Evolutionary conservation across 2,888 invertebrate species (phyloP).

Genomic region (Drosophila subquinaria): DNA sequence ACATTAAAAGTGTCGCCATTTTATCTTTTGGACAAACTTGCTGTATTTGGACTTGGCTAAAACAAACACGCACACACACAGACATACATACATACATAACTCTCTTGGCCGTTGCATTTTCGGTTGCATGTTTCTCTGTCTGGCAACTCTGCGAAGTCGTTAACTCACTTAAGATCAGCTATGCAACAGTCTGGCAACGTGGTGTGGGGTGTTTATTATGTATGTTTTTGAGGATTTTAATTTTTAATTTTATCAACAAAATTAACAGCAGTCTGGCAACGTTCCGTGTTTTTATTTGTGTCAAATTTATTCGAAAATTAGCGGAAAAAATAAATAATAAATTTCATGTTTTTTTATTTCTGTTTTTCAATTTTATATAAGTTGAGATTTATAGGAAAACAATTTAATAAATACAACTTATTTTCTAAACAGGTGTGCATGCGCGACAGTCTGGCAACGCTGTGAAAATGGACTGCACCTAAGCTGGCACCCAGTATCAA

Average conservation of each 20-base stretch:
- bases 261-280: background rate
- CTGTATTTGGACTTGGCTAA: slow-evolving; percentile 35
- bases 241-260: background rate
- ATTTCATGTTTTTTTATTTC: too few relatives aligned
- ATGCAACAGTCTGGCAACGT: slow-evolving; percentile 1
- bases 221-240: background rate
- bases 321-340: too few relatives aligned
- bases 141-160: slow-evolving; percentile 6
- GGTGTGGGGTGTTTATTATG: background rate
- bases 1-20: slow-evolving; percentile 49
- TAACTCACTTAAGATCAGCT: background rate
- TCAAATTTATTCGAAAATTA: too few relatives aligned
- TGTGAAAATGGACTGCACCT: slow-evolving; percentile 22
- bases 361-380: too few relatives aligned
- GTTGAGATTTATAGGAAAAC: too few relatives aligned
- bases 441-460: slow-evolving; percentile 26
- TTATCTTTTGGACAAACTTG: slow-evolving; percentile 35
- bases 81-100: background rate
- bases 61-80: slow-evolving; percentile 2
- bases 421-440: background rate
- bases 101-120: slow-evolving; percentile 9
- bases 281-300: too few relatives aligned
- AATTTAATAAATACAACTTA: too few relatives aligned
- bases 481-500: slow-evolving; percentile 19
- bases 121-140: background rate